These are phyloP conservation scores for Micoletzkya japonica DNA, from an alignment of 2,888 invertebrate species.

Conservation along the genomic window DNA sequence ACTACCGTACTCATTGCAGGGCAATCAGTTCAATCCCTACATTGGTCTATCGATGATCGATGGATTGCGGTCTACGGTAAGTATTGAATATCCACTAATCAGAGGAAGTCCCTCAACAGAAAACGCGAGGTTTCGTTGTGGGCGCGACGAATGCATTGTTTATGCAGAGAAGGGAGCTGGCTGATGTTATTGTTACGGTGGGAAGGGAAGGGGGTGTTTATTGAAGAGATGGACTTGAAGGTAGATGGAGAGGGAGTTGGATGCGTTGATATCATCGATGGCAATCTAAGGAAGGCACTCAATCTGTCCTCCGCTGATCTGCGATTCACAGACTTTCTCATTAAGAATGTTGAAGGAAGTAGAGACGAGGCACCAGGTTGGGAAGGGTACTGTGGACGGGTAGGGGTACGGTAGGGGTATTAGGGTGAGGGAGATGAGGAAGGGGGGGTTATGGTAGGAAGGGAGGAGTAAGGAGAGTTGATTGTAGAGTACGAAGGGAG, in stretches of 20 bases:
- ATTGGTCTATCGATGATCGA: conserved; percentile 92
- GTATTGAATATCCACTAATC: neutral
- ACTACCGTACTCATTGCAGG: conserved; percentile 67
- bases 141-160: conserved; percentile 99
- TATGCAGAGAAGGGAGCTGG: conserved; percentile 87
- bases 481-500: conserved; percentile 81
- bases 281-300: conserved; percentile 80
- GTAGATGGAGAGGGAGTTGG: conserved; percentile 75
- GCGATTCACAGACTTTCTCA: conserved; percentile 89
- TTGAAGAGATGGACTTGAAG: conserved; percentile 31
- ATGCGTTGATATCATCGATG: conserved; percentile 81
- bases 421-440: neutral
- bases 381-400: neutral
- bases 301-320: conserved; percentile 90
- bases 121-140: conserved; percentile 74
- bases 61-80: conserved; percentile 75
- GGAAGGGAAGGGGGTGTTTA: no score
- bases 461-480: neutral
- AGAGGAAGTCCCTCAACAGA: neutral
- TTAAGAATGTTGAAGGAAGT: conserved; percentile 69
- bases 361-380: conserved; percentile 75
- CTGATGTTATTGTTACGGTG: conserved; percentile 87
- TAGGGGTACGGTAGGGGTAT: neutral
- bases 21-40: conserved; percentile 91
- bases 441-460: neutral